Conservation (phyloP, 2,113 vertebrate species). For the Ciconia maguari region DNA sequence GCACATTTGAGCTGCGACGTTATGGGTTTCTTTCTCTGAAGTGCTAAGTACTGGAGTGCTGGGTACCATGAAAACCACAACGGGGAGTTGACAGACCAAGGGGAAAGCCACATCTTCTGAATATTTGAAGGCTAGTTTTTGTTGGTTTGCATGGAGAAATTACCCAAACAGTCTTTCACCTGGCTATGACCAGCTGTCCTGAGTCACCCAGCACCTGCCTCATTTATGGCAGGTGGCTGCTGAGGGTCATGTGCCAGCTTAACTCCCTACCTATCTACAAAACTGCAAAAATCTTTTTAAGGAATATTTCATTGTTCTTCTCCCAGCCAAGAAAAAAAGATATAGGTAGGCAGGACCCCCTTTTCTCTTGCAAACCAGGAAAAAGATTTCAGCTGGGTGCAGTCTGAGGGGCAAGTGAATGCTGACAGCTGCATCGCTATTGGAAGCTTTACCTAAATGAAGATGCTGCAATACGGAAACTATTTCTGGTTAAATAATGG, state of each 20-base stretch:
- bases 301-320: neutral
- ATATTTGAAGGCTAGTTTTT: neutral
- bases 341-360: neutral
- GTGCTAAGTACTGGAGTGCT: neutral
- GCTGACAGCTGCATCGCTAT: neutral
- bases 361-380: neutral
- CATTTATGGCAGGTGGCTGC: neutral
- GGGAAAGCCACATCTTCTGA: neutral
- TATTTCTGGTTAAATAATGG: neutral
- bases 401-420: neutral
- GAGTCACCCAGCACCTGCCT: neutral
- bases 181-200: neutral
- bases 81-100: neutral
- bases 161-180: neutral
- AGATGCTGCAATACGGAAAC: neutral
- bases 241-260: neutral
- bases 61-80: neutral
- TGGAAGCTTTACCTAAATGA: neutral
- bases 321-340: neutral
- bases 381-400: neutral
- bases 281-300: neutral
- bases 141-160: neutral
- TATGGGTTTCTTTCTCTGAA: neutral
- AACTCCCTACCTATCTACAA: neutral
- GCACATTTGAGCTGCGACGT: neutral